Conservation (phyloP, 2,888 invertebrate genomes). For the Cyaniris semiargus region DNA sequence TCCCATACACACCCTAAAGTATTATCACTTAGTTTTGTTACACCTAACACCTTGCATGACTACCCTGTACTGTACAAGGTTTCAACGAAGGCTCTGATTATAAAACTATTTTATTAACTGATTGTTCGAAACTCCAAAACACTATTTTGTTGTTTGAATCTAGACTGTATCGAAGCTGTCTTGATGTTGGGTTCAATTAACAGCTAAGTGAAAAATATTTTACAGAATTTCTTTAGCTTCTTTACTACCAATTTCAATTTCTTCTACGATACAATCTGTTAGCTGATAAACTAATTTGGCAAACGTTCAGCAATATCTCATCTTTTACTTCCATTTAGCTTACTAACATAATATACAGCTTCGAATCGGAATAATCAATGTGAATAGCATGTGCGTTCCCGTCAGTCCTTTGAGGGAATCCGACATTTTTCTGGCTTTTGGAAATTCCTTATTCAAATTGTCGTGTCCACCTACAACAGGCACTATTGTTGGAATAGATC, state of each 20-base stretch:
- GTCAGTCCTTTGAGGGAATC: background rate
- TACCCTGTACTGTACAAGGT: too few species aligned
- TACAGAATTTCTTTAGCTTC: background rate
- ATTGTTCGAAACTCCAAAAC: too few species aligned
- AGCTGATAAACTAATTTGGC: background rate
- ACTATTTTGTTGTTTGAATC: too few species aligned
- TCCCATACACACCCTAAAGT: too few species aligned
- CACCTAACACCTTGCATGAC: too few species aligned
- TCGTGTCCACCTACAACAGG: background rate
- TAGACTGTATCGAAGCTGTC: background rate
- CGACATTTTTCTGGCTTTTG: background rate
- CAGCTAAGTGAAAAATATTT: background rate
- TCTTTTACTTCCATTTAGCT: background rate
- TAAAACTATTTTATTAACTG: too few species aligned
- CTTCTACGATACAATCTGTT: background rate
- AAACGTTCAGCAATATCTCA: background rate
- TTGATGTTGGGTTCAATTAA: background rate
- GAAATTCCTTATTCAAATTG: background rate
- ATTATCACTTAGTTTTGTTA: too few species aligned
- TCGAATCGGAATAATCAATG: background rate
- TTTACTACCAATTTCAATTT: slow-evolving; percentile 8
- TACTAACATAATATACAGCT: background rate
- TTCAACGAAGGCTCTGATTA: too few species aligned
- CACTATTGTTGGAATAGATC: background rate
- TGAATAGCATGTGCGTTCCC: background rate